Evolutionary conservation across 2,113 vertebrate genomes (phyloP).

Genomic region (Microcebus tavaratra): DNA sequence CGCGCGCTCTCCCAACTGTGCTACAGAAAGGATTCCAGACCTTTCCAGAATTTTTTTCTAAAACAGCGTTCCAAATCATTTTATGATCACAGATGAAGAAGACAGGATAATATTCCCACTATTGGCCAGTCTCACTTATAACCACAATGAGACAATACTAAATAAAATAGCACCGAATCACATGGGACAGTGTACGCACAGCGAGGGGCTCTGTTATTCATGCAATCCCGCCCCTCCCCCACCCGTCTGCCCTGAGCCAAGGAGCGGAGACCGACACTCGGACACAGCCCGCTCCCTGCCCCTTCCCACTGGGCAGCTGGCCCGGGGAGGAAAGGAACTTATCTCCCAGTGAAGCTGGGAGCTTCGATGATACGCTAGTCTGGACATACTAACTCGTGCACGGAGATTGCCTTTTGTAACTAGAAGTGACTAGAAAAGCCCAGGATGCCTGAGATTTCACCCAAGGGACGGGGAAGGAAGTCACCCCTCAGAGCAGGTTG

Average conservation of each 20-base stretch:
- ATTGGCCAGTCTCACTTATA: neutral
- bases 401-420: neutral
- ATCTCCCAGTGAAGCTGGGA: neutral
- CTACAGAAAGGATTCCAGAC: neutral
- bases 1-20: too few relatives aligned
- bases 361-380: neutral
- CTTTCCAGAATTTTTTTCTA: neutral
- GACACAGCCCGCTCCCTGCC: neutral
- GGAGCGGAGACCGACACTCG: neutral
- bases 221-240: accelerated
- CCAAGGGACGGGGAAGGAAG: neutral
- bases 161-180: neutral
- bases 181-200: accelerated
- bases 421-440: neutral
- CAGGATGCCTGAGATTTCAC: neutral
- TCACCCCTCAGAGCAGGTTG: neutral
- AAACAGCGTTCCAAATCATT: neutral
- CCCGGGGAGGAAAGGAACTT: accelerated
- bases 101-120: neutral
- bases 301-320: neutral
- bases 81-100: neutral
- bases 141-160: neutral
- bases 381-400: accelerated
- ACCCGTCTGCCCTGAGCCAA: neutral
- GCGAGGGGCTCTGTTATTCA: neutral